These are phyloP conservation scores for Tichodroma muraria DNA, from an alignment of 2,113 vertebrate species.

Conservation along the genomic window DNA sequence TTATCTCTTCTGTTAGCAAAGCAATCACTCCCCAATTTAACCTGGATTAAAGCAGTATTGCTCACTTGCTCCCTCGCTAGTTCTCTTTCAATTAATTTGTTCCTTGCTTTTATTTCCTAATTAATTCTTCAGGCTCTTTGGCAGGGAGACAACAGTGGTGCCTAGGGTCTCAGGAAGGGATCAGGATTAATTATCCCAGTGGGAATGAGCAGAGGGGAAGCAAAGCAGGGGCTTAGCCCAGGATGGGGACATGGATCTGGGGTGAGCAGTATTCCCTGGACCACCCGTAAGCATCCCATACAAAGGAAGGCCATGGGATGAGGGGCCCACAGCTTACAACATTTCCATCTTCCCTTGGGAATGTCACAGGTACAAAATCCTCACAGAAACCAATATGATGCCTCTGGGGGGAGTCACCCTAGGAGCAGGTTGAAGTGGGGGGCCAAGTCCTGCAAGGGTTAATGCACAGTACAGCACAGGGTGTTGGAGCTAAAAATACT, in stretches of 20 bases:
- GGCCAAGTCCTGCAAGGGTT: neutral
- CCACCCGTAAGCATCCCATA: neutral
- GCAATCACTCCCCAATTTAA: neutral
- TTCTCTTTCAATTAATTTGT: conserved; percentile 10
- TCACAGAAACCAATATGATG: neutral
- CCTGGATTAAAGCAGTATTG: neutral
- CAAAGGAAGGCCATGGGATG: neutral
- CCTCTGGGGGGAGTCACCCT: neutral
- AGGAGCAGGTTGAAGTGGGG: neutral
- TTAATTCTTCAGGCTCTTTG: conserved; percentile 18
- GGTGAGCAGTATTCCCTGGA: neutral
- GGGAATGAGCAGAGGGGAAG: neutral
- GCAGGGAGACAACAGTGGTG: neutral
- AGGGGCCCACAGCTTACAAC: neutral
- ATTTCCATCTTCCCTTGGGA: neutral
- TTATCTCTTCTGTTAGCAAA: neutral
- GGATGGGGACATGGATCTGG: neutral
- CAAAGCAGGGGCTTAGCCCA: neutral
- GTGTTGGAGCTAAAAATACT: conserved; percentile 67
- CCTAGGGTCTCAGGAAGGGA: neutral
- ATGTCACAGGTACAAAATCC: neutral
- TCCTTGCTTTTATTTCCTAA: neutral
- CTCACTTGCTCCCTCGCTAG: neutral
- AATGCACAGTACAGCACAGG: neutral
- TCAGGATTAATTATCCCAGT: neutral